Evolutionary conservation across 1,140 invertebrate species (phyloP).

Genomic region (Proctacanthus coquilletti): DNA sequence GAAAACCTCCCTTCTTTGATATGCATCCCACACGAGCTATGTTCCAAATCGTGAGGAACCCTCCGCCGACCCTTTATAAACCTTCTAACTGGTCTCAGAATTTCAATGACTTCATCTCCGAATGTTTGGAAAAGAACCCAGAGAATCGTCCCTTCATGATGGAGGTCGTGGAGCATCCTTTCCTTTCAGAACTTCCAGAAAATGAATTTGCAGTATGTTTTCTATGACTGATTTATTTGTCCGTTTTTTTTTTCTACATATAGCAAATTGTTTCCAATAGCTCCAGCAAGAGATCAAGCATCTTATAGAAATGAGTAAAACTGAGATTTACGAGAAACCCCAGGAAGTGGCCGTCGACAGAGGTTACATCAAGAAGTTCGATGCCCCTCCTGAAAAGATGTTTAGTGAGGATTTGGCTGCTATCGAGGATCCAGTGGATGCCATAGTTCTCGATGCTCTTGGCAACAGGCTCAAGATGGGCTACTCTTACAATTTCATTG

Average conservation of each 20-base stretch:
- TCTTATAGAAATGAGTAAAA: conserved; percentile 19
- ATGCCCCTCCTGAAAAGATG: conserved; percentile 48
- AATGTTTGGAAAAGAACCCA: conserved; percentile 80
- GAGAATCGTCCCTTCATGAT: conserved; percentile 73
- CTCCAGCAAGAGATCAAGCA: conserved; percentile 21
- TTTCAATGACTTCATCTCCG: conserved; percentile 67
- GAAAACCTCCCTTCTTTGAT: conserved; percentile 65
- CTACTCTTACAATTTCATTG: conserved; percentile 72
- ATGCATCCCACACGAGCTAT: conserved; percentile 75
- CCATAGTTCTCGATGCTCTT: conserved; percentile 57
- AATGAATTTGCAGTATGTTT: conserved; percentile 55
- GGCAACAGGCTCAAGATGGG: conserved; percentile 51
- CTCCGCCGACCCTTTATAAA: conserved; percentile 58
- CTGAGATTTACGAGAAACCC: conserved; percentile 19
- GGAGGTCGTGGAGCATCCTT: conserved; percentile 79
- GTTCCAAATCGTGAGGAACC: conserved; percentile 77
- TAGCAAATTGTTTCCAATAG: conserved; percentile 2
- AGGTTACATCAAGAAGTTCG: conserved; percentile 27
- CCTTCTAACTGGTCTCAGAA: conserved; percentile 63
- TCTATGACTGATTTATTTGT: background rate
- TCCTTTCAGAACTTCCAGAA: conserved; percentile 47
- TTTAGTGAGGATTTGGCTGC: conserved; percentile 73
- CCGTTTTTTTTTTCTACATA: conserved; percentile 1
- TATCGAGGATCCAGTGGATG: conserved; percentile 61
- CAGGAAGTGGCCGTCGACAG: conserved; percentile 24